phyloP scores from a whole-genome alignment of 2,797 vertebrate species.

The Arremon brunneinucha region DNA sequence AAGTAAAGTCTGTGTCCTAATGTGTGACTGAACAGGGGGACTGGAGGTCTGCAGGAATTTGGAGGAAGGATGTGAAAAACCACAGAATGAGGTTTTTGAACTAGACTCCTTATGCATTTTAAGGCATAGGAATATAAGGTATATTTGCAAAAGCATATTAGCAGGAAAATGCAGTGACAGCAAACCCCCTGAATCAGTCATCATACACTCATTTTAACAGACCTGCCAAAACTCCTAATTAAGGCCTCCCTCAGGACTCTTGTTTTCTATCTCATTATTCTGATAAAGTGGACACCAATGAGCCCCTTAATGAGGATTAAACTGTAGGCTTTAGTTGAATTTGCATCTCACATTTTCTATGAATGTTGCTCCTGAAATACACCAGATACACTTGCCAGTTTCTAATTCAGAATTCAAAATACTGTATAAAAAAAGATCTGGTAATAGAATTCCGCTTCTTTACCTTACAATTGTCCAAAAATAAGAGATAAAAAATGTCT shows the following conservation, averaged over 20 bases:
- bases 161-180: not conserved
- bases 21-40: not conserved
- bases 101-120: not conserved
- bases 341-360: conserved; percentile 25
- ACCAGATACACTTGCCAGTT: not conserved
- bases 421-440: not conserved
- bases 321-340: conserved; percentile 40
- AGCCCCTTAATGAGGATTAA: conserved; percentile 61
- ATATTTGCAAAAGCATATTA: not conserved
- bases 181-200: not conserved
- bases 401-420: not conserved
- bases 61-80: not conserved
- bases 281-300: conserved; percentile 60
- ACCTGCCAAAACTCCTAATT: conserved; percentile 53
- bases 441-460: not conserved
- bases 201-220: conserved; percentile 31
- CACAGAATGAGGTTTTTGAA: not conserved
- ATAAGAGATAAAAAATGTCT: not conserved
- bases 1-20: not conserved
- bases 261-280: conserved; percentile 62
- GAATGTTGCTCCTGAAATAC: not conserved
- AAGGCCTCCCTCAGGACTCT: conserved; percentile 40
- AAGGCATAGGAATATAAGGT: not conserved
- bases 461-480: not conserved
- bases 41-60: not conserved